Percentiles rank a stretch among this genome's conserved stretches.
phyloP scores from a whole-genome alignment of 2,888 invertebrate species.

The Miltochrista miniata region DNA sequence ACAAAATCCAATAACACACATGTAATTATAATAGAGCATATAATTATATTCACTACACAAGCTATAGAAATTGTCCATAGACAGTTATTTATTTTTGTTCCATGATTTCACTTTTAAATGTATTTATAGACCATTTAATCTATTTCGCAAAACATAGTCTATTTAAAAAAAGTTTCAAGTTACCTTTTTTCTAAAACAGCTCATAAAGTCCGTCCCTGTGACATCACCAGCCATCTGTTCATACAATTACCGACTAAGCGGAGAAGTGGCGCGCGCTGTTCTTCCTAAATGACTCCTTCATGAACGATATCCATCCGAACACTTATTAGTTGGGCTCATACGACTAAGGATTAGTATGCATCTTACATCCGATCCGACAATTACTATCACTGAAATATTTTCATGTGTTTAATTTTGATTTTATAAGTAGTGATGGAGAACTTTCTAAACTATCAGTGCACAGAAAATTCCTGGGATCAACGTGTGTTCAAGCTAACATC shows the following conservation, averaged over 20 bases:
- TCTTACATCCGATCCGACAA: constrained; percentile 43
- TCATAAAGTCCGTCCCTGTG: constrained; percentile 52
- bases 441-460: constrained; percentile 61
- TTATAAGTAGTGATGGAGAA: constrained; percentile 54
- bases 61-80: too few species aligned
- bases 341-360: constrained; percentile 65
- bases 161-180: too few species aligned
- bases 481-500: constrained; percentile 49
- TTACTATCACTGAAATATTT: constrained; percentile 5
- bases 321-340: constrained; percentile 65
- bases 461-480: constrained; percentile 65
- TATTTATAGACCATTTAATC: too few species aligned
- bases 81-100: too few species aligned
- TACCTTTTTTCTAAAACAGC: too few species aligned
- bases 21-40: too few species aligned
- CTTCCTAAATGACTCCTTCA: constrained; percentile 82
- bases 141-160: too few species aligned
- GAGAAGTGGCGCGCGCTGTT: constrained; percentile 79
- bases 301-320: constrained; percentile 71
- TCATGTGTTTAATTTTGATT: background rate
- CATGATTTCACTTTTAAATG: too few species aligned
- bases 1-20: too few species aligned
- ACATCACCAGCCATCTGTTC: constrained; percentile 76
- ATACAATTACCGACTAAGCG: constrained; percentile 81
- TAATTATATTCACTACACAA: too few species aligned